These are phyloP conservation scores for Dicrostonyx torquatus DNA, from an alignment of 2,797 vertebrate species.

Conservation along the genomic window DNA sequence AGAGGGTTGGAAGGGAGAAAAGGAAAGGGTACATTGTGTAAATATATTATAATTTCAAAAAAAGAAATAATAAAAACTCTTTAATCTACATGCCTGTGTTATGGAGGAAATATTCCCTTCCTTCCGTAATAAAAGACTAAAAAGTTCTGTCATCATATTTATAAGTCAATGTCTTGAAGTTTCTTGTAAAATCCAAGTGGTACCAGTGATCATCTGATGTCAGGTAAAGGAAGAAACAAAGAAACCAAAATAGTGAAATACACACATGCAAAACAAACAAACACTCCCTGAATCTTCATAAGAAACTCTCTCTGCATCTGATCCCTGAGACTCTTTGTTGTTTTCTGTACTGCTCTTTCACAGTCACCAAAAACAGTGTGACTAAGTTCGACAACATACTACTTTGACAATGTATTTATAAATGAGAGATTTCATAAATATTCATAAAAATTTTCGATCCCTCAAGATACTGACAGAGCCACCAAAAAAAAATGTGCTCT, in stretches of 20 bases:
- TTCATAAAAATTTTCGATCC: neutral
- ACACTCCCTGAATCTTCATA: neutral
- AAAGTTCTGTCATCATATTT: conserved; percentile 15
- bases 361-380: neutral
- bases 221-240: neutral
- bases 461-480: conserved; percentile 25
- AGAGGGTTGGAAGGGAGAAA: neutral
- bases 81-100: neutral
- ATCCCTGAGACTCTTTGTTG: neutral
- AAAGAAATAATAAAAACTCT: neutral
- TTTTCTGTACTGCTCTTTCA: conserved; percentile 25
- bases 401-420: neutral
- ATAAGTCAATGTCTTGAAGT: neutral
- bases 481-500: neutral
- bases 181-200: conserved; percentile 25
- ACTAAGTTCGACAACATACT: conserved; percentile 39
- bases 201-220: neutral
- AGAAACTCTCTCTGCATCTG: neutral
- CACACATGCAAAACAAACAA: neutral
- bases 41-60: neutral
- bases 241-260: neutral
- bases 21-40: neutral
- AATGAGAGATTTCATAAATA: conserved; percentile 10
- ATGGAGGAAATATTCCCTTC: neutral
- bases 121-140: neutral